Conservation (phyloP, 2,888 invertebrate species). For the Rapana venosa region DNA sequence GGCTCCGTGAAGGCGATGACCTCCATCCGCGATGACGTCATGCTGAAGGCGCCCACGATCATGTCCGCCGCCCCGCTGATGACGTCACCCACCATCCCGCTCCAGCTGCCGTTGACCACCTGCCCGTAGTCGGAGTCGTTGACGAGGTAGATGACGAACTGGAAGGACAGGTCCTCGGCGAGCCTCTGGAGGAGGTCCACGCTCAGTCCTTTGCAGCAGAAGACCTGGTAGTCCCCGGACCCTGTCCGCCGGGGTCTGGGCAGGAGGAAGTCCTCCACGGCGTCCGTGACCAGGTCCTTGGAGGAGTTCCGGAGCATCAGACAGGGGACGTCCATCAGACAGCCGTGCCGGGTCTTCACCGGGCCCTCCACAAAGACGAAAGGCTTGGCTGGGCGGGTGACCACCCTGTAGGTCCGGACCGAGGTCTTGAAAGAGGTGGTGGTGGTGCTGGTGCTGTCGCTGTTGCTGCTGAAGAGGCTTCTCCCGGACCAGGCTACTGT, state of each 20-base stretch:
- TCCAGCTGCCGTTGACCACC: slow-evolving; percentile 84
- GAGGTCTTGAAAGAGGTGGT: slow-evolving; percentile 81
- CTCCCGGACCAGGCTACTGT: slow-evolving; percentile 95
- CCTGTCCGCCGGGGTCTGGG: slow-evolving; percentile 42
- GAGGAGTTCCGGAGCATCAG: slow-evolving; percentile 73
- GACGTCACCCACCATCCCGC: slow-evolving; percentile 91
- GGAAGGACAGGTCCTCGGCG: slow-evolving; percentile 90
- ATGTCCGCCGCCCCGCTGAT: slow-evolving; percentile 92
- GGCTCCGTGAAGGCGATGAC: slow-evolving; percentile 93
- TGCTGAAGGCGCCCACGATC: slow-evolving; percentile 92
- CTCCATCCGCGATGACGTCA: slow-evolving; percentile 83
- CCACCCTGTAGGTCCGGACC: slow-evolving; percentile 86
- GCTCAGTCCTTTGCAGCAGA: slow-evolving; percentile 90
- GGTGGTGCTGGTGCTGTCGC: slow-evolving; percentile 81
- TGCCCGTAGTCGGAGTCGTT: slow-evolving; percentile 78
- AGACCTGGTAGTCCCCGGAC: slow-evolving; percentile 60
- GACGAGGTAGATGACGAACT: slow-evolving; percentile 86
- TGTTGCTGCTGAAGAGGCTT: slow-evolving; percentile 85
- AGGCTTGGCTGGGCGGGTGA: slow-evolving; percentile 91
- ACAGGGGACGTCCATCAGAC: slow-evolving; percentile 68
- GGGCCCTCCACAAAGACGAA: slow-evolving; percentile 91
- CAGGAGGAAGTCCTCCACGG: slow-evolving; percentile 72
- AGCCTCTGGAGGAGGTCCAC: slow-evolving; percentile 92
- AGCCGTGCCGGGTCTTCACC: slow-evolving; percentile 78
- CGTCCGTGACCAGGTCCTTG: slow-evolving; percentile 55